phyloP scores from a whole-genome alignment of 1,140 invertebrate genomes.

The Neoseiulus cucumeris region DNA sequence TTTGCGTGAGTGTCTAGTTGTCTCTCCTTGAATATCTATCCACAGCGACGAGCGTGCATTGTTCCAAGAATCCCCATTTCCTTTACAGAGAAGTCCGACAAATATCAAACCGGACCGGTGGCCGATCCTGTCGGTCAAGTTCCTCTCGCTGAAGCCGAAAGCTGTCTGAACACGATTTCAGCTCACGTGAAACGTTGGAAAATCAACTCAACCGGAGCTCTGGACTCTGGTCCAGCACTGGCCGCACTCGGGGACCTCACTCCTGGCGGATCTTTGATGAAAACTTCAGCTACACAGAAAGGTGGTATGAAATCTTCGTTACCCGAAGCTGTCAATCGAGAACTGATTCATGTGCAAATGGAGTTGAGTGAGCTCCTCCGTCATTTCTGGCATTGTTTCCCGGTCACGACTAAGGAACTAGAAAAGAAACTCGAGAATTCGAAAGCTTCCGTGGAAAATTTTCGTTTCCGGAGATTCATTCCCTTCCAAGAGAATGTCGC shows the following conservation, averaged over 20 bases:
- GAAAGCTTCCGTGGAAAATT: background rate
- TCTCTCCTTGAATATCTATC: background rate
- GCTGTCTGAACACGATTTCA: slow-evolving; percentile 1
- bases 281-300: slow-evolving; percentile 47
- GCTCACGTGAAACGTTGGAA: slow-evolving; percentile 15
- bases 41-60: background rate
- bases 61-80: background rate
- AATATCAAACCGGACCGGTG: slow-evolving; percentile 13
- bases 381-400: slow-evolving; percentile 87
- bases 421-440: slow-evolving; percentile 48
- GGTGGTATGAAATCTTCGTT: slow-evolving; percentile 58
- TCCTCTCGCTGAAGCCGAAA: slow-evolving; percentile 12
- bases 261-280: slow-evolving; percentile 77
- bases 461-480: background rate
- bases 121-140: slow-evolving; percentile 10
- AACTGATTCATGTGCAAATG: slow-evolving; percentile 58
- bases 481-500: background rate
- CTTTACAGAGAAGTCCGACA: slow-evolving; percentile 11
- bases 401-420: slow-evolving; percentile 50
- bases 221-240: slow-evolving; percentile 36
- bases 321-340: slow-evolving; percentile 54
- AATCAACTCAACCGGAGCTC: slow-evolving; percentile 13
- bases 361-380: slow-evolving; percentile 66
- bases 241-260: slow-evolving; percentile 65
- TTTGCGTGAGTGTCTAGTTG: background rate